These are phyloP conservation scores for Tapirus terrestris DNA, from an alignment of 2,113 vertebrate species.

Conservation along the genomic window DNA sequence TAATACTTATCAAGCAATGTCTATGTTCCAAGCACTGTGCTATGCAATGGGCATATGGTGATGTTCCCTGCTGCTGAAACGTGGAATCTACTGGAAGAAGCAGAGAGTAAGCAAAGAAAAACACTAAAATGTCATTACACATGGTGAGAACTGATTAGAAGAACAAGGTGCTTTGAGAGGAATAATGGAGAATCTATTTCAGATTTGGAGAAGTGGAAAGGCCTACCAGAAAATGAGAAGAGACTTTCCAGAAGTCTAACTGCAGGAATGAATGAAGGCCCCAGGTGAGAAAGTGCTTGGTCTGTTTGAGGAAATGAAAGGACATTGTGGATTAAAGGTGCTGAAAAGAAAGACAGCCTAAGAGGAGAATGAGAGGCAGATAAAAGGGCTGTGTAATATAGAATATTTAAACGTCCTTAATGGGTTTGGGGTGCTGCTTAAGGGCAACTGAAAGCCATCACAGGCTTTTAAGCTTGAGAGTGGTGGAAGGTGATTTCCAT, in stretches of 20 bases:
- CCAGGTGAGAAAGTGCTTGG: neutral
- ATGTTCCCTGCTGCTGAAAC: neutral
- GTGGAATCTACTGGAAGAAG: neutral
- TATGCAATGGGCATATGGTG: too few relatives aligned
- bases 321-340: neutral
- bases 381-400: neutral
- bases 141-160: neutral
- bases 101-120: neutral
- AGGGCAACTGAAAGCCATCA: neutral
- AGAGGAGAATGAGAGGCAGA: neutral
- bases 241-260: neutral
- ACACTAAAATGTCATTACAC: neutral
- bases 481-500: neutral
- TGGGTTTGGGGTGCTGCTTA: neutral
- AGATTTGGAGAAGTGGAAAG: neutral
- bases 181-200: neutral
- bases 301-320: neutral
- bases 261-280: neutral
- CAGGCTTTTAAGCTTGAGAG: neutral
- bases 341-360: neutral
- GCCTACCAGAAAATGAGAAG: neutral
- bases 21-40: neutral
- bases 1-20: neutral
- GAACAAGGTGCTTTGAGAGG: neutral
- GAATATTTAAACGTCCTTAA: neutral